Percentiles rank a stretch among this genome's conserved stretches.
phyloP scores from a whole-genome alignment of 2,888 invertebrate species.

The Pachymerium ferrugineum region DNA sequence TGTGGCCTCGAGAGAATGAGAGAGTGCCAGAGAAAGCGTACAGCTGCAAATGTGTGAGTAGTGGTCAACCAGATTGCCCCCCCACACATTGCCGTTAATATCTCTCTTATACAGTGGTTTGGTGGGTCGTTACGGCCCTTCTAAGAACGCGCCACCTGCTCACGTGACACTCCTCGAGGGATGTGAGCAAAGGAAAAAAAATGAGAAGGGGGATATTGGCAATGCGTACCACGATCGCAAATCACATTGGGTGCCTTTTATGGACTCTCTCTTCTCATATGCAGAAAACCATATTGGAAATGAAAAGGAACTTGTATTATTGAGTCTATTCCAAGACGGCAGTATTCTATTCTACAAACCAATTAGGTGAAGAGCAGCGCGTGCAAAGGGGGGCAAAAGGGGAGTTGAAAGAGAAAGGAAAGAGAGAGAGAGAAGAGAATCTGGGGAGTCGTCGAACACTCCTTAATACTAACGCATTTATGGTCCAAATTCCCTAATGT shows the following conservation, averaged over 20 bases:
- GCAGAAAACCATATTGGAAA: conserved; percentile 10
- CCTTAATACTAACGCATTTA: conserved; percentile 25
- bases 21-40: neutral
- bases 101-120: neutral
- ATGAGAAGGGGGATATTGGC: neutral
- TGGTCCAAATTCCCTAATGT: conserved; percentile 27
- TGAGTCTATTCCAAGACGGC: neutral
- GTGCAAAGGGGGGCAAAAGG: neutral
- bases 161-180: neutral
- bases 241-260: conserved; percentile 8
- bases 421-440: neutral
- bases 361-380: conserved; percentile 21
- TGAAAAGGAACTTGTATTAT: conserved; percentile 24
- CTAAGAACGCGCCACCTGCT: neutral
- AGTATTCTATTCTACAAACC: neutral
- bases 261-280: neutral
- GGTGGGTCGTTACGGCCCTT: neutral
- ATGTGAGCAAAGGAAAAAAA: neutral
- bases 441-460: neutral
- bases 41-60: neutral
- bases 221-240: conserved; percentile 23
- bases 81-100: neutral
- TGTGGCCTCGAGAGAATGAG: too few species aligned
- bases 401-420: neutral
- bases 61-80: neutral